A percentile compares a stretch with the other conserved stretches of the same genome.
Evolutionary conservation across 2,113 vertebrate species (phyloP).

Genomic region (Suncus etruscus): DNA sequence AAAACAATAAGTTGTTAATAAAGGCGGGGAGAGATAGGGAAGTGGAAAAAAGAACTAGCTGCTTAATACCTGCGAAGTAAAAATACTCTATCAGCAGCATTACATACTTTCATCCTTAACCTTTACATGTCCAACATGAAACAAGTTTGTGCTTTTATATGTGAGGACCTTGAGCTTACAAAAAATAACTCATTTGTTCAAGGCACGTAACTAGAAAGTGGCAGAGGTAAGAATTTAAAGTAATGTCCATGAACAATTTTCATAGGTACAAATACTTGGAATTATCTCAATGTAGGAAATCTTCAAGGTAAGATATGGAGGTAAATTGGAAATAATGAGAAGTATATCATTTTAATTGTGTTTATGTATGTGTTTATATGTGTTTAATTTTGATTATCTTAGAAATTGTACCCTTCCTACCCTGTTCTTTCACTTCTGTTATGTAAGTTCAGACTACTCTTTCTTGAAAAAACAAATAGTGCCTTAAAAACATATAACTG

Average conservation of each 20-base stretch:
- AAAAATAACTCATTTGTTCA: neutral
- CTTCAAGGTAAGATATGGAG: neutral
- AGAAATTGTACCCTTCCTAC: neutral
- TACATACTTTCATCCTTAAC: neutral
- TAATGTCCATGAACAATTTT: neutral
- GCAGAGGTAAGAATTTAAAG: neutral
- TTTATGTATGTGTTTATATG: neutral
- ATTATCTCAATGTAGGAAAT: neutral
- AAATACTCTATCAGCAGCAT: neutral
- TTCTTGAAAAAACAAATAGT: neutral
- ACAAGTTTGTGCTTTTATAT: neutral
- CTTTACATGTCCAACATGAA: neutral
- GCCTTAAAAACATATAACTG: neutral
- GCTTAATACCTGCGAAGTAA: neutral
- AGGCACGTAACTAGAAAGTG: neutral
- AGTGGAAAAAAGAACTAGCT: neutral
- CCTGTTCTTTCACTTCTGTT: neutral
- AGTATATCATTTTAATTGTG: neutral
- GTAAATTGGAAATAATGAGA: neutral
- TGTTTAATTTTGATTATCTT: neutral
- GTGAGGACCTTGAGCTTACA: neutral
- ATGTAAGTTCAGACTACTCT: neutral
- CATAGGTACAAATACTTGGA: neutral
- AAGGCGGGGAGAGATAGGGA: too few species aligned
- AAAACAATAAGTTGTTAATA: neutral